Conservation (phyloP, 2,797 vertebrate genomes). For the Otolemur crassicaudatus region DNA sequence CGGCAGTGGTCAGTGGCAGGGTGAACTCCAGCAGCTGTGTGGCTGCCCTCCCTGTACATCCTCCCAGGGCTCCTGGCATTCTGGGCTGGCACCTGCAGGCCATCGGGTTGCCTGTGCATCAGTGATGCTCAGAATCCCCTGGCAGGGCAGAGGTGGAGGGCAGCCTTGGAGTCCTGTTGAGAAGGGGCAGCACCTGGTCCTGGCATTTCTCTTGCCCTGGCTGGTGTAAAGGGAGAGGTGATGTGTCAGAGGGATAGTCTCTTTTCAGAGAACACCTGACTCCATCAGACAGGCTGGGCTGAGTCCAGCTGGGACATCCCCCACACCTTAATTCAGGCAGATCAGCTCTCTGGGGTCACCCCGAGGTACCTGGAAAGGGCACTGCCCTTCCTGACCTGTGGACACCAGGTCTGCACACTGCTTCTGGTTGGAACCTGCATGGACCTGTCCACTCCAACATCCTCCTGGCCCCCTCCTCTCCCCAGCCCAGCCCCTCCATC, state of each 20-base stretch:
- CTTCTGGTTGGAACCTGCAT: neutral
- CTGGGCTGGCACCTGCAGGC: neutral
- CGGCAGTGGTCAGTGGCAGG: no score
- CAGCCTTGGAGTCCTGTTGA: fast-evolving
- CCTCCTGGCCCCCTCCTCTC: neutral
- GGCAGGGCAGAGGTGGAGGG: neutral
- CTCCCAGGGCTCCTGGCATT: neutral
- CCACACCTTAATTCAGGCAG: fast-evolving
- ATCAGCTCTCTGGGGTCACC: neutral
- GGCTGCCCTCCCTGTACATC: neutral
- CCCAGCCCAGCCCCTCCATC: neutral
- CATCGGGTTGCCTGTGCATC: no score
- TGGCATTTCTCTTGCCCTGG: neutral
- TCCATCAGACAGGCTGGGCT: no score
- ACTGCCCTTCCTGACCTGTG: neutral
- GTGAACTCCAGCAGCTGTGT: no score
- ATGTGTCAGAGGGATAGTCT: no score
- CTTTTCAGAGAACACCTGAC: neutral
- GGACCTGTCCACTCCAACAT: no score
- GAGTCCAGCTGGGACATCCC: neutral
- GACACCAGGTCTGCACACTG: no score
- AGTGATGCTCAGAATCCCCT: neutral
- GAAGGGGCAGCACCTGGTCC: neutral
- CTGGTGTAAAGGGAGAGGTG: no score
- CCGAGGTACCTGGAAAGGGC: neutral